Conservation (phyloP, 2,888 invertebrate species). For the Pardosa pseudoannulata region DNA sequence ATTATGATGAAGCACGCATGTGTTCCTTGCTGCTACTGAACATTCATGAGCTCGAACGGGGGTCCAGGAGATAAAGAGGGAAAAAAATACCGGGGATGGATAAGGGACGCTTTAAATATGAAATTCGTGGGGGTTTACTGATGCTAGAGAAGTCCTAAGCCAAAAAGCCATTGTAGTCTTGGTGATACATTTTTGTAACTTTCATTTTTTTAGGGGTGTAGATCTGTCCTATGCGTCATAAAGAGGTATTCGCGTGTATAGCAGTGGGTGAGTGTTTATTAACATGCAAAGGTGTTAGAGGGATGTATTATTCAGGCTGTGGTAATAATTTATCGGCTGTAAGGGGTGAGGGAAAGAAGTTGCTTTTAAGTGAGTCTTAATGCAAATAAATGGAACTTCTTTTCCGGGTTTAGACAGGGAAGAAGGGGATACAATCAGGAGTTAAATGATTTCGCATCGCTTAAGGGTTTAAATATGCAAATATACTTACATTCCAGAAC, state of each 20-base stretch:
- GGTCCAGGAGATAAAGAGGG: constrained; percentile 7
- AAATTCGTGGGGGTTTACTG: constrained; percentile 45
- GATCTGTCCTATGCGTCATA: constrained; percentile 36
- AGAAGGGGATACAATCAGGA: too few species aligned
- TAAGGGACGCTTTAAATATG: constrained; percentile 39
- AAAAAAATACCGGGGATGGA: neutral
- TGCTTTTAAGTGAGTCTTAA: neutral
- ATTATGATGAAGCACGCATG: constrained; percentile 56
- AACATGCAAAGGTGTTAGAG: constrained; percentile 4
- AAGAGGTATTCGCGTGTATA: constrained; percentile 9
- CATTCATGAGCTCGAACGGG: constrained; percentile 8
- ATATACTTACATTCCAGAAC: too few species aligned
- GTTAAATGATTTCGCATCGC: too few species aligned
- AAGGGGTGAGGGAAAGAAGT: neutral
- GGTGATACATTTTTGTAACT: constrained; percentile 58
- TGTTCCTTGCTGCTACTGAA: constrained; percentile 33
- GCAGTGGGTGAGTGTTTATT: neutral
- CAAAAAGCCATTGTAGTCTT: constrained; percentile 61
- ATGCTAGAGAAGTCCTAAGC: constrained; percentile 33
- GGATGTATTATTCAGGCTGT: neutral
- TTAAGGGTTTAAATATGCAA: too few species aligned
- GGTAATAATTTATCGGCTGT: neutral
- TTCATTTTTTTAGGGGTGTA: neutral
- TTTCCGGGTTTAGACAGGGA: too few species aligned
- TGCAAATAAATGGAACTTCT: neutral